Evolutionary conservation across 2,888 invertebrate species (phyloP).

Genomic region (Trichogramma dendrolimi): DNA sequence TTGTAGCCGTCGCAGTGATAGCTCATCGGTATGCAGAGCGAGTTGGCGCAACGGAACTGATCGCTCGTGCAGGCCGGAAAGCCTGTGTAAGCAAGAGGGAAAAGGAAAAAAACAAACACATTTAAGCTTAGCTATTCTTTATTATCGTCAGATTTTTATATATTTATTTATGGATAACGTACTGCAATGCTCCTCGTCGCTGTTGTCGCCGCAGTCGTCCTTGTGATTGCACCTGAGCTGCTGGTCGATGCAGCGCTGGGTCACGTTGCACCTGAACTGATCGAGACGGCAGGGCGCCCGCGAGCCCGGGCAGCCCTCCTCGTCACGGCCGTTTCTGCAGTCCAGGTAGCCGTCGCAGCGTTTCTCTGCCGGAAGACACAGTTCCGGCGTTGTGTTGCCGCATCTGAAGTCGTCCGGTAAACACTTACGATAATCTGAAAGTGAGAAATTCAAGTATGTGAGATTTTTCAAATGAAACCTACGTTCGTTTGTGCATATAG

Average conservation of each 20-base stretch:
- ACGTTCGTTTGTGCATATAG: no score
- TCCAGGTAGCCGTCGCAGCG: slow-evolving; percentile 87
- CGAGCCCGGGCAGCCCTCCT: slow-evolving; percentile 66
- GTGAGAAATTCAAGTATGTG: neutral
- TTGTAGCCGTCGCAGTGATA: slow-evolving; percentile 82
- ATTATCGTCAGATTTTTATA: neutral
- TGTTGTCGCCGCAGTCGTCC: slow-evolving; percentile 86
- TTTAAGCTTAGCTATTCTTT: neutral
- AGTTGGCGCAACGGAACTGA: slow-evolving; percentile 90
- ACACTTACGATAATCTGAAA: slow-evolving; percentile 79
- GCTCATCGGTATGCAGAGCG: slow-evolving; percentile 83
- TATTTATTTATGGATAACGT: slow-evolving; percentile 49
- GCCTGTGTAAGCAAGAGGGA: slow-evolving; percentile 56
- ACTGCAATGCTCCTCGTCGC: slow-evolving; percentile 88
- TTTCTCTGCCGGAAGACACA: slow-evolving; percentile 83
- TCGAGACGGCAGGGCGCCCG: slow-evolving; percentile 68
- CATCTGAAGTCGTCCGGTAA: slow-evolving; percentile 85
- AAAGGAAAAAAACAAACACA: neutral
- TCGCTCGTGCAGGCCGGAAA: slow-evolving; percentile 85
- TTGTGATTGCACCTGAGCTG: slow-evolving; percentile 78
- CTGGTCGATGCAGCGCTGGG: slow-evolving; percentile 75
- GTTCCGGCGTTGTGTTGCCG: slow-evolving; percentile 61
- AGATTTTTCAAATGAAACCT: no score
- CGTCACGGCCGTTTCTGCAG: slow-evolving; percentile 80
- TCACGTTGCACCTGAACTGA: slow-evolving; percentile 80